Base-by-base conservation (phyloP, 2,888 invertebrate genomes). In the Netelia inedita region DNA sequence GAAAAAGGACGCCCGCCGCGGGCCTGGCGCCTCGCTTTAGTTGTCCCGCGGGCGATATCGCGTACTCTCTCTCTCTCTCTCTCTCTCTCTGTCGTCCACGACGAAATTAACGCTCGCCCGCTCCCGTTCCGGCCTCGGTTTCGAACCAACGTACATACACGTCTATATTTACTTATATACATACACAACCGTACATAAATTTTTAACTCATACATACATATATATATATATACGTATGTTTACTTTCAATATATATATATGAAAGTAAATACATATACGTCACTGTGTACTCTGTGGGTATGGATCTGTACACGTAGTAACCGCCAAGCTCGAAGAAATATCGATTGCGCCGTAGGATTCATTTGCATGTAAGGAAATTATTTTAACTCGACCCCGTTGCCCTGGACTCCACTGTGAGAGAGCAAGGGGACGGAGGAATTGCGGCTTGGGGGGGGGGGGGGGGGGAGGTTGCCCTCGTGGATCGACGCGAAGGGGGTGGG, bases 301-400 rank as follows among this genome's bases (percentile, higher is more conserved):
- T 55, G 41, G 41, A 19, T 46, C n/a, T 63, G 71, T 78, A 65
- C 43, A 43, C 14, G 43, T 19, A 50, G 28, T 53, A 55, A 19
- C 9, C 28, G 69, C n/a, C 28, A 66, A 43, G 43, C 50, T 72
- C 73, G 78, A 68, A 63, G 82, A 84, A 82, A 78, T 78, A 84
- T 84, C 82, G 76, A 78, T 82, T 68, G 78, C 55, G 63, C 16
- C 50, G 78, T 28, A 69, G 72, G 73, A 82, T 82, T 78, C 82
- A 73, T 84, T 83, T 83, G 83, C 83, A 83, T 83, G 83, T 83
- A 79, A 83, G 79, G 72, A 83, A 79, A 83, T 83, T 73, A 79
- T 74, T 79, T 79, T 55, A 78, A 79, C 73, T 61, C 82, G 73
- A 76, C 46, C 76, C 65, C 50, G 35, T 53, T 55, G 76, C 21